phyloP scores from a whole-genome alignment of 1,140 invertebrate genomes.

The Elymnias hypermnestra region DNA sequence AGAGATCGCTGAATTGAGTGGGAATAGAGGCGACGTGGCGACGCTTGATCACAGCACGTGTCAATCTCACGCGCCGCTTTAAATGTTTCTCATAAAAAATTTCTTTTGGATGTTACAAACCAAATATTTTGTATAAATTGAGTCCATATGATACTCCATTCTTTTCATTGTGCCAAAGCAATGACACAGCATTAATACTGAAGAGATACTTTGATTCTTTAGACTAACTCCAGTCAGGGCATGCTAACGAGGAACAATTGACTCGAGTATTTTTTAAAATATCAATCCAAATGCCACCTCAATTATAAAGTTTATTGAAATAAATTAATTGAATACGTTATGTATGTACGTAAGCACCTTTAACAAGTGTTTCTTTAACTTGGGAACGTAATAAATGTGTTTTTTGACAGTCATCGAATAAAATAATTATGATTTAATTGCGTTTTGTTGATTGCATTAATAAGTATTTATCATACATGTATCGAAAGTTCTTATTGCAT shows the following conservation, averaged over 20 bases:
- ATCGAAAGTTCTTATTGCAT: too few species aligned
- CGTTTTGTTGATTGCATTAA: too few species aligned
- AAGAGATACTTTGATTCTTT: constrained; percentile 70
- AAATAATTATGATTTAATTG: too few species aligned
- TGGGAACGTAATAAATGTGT: not conserved
- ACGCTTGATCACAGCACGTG: too few species aligned
- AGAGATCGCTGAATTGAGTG: too few species aligned
- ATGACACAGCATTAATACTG: constrained; percentile 65
- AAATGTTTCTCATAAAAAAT: too few species aligned
- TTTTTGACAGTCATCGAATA: not conserved
- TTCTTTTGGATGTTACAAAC: too few species aligned
- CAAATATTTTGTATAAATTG: too few species aligned
- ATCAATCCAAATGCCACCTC: constrained; percentile 9
- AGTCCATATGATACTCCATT: not conserved
- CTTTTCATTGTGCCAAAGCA: constrained; percentile 29
- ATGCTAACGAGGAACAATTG: constrained; percentile 67
- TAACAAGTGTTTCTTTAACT: not conserved
- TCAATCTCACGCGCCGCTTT: too few species aligned
- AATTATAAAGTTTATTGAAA: constrained; percentile 16
- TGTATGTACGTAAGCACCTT: constrained; percentile 1
- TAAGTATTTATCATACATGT: too few species aligned
- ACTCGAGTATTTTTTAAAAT: constrained; percentile 46
- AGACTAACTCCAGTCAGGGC: constrained; percentile 48
- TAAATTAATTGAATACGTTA: constrained; percentile 15
- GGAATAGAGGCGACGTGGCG: too few species aligned